Conservation (phyloP, 2,888 invertebrate genomes). For the Caenorhabditis sp. region DNA sequence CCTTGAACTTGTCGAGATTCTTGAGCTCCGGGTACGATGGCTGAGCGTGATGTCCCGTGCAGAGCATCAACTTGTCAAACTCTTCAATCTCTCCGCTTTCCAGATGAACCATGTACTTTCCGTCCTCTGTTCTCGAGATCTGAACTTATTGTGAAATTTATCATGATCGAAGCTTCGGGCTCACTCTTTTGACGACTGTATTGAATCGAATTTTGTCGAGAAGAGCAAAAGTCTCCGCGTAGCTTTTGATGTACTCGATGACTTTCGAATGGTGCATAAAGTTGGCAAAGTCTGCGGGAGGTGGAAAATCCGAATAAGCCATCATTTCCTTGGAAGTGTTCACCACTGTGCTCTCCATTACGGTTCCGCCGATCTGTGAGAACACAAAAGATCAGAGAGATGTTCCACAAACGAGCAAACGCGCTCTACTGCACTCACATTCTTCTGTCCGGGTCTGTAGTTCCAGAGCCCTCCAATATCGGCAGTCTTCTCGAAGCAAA, state of each 20-base stretch:
- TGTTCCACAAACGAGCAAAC: not conserved
- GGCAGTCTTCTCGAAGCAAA: constrained; percentile 75
- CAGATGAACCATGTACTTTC: constrained; percentile 65
- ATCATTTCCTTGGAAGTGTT: constrained; percentile 81
- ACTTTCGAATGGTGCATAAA: constrained; percentile 76
- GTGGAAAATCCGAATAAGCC: constrained; percentile 79
- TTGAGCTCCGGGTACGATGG: constrained; percentile 80
- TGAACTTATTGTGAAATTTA: constrained; percentile 13
- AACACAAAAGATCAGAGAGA: not conserved
- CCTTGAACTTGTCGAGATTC: constrained; percentile 77
- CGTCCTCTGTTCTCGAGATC: constrained; percentile 58
- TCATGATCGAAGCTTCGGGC: constrained; percentile 4
- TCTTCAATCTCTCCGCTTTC: constrained; percentile 69
- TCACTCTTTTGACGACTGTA: constrained; percentile 74
- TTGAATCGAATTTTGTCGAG: constrained; percentile 74
- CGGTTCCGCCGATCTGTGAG: constrained; percentile 75
- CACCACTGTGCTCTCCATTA: constrained; percentile 80
- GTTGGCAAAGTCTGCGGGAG: constrained; percentile 70
- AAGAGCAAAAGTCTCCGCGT: constrained; percentile 72
- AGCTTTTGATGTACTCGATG: constrained; percentile 73
- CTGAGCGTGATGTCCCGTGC: constrained; percentile 81
- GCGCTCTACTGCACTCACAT: constrained; percentile 32
- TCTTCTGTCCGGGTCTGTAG: constrained; percentile 70
- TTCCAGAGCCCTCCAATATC: constrained; percentile 78
- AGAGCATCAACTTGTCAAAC: constrained; percentile 81